Percentiles rank a stretch among this genome's conserved stretches.
Evolutionary conservation across 2,888 invertebrate species (phyloP).

Genomic region (Tuberolachnus salignus): DNA sequence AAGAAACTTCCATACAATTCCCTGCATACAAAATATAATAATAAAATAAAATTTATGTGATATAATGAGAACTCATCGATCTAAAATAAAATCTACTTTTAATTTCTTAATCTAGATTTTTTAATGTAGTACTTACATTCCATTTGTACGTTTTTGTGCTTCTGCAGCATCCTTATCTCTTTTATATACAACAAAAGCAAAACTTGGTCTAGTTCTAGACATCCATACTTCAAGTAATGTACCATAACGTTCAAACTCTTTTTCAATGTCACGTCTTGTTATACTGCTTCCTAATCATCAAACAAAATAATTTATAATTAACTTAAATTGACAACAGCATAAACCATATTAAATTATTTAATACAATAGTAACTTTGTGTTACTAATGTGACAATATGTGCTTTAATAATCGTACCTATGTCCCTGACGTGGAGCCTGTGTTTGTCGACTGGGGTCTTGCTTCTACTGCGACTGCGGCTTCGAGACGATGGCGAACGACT

Average conservation of each 20-base stretch:
- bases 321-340: slow-evolving; percentile 16
- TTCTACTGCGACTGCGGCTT: slow-evolving; percentile 56
- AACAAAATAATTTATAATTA: slow-evolving; percentile 39
- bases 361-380: background rate
- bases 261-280: slow-evolving; percentile 58
- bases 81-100: background rate
- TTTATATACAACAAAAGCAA: slow-evolving; percentile 58
- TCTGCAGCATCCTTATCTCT: slow-evolving; percentile 58
- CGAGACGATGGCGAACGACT: slow-evolving; percentile 55
- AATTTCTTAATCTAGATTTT: background rate
- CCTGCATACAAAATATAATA: slow-evolving; percentile 37
- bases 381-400: no score
- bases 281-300: slow-evolving; percentile 57
- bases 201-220: slow-evolving; percentile 58
- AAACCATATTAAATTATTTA: background rate
- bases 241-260: slow-evolving; percentile 58
- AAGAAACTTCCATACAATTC: slow-evolving; percentile 58
- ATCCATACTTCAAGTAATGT: slow-evolving; percentile 58
- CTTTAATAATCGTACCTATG: slow-evolving; percentile 51
- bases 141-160: slow-evolving; percentile 58
- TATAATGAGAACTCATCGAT: background rate
- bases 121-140: slow-evolving; percentile 55
- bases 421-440: slow-evolving; percentile 58
- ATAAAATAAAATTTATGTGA: background rate
- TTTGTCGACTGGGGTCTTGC: slow-evolving; percentile 58